phyloP scores from a whole-genome alignment of 2,113 vertebrate species.

The Tragelaphus scriptus region DNA sequence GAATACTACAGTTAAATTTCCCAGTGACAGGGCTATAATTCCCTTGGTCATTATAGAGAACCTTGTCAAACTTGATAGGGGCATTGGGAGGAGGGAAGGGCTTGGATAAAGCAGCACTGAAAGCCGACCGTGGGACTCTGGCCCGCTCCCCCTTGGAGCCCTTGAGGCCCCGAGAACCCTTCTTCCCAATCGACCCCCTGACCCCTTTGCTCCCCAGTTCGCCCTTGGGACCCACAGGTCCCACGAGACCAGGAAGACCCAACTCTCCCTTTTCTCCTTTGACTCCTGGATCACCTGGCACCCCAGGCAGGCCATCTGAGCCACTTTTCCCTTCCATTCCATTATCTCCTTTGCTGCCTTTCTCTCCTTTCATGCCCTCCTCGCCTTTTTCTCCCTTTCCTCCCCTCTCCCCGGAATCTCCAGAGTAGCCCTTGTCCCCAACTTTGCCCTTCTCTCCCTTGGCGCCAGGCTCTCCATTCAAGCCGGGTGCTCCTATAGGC shows the following conservation, averaged over 20 bases:
- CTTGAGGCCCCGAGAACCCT: conserved; percentile 89
- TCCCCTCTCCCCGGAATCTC: conserved; percentile 85
- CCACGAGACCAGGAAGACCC: conserved; percentile 81
- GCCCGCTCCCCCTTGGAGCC: conserved; percentile 82
- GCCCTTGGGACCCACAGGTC: conserved; percentile 85
- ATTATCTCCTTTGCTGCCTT: conserved; percentile 85
- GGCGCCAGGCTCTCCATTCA: conserved; percentile 78
- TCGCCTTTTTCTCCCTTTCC: conserved; percentile 87
- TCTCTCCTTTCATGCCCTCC: conserved; percentile 84
- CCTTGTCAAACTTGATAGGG: conserved; percentile 92
- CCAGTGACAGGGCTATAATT: conserved; percentile 86
- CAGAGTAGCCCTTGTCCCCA: conserved; percentile 88
- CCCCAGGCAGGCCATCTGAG: conserved; percentile 81
- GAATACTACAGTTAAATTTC: conserved; percentile 90
- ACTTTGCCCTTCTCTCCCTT: conserved; percentile 88
- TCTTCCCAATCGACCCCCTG: conserved; percentile 88
- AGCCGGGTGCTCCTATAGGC: conserved; percentile 81
- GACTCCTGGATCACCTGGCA: conserved; percentile 83
- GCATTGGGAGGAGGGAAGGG: conserved; percentile 91
- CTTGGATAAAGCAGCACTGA: conserved; percentile 92
- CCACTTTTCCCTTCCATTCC: conserved; percentile 86
- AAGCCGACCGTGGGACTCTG: conserved; percentile 82
- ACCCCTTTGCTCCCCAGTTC: conserved; percentile 86
- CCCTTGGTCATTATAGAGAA: conserved; percentile 90
- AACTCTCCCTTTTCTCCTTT: conserved; percentile 89